phyloP scores from a whole-genome alignment of 2,113 vertebrate species.

The Rhombomys opimus region DNA sequence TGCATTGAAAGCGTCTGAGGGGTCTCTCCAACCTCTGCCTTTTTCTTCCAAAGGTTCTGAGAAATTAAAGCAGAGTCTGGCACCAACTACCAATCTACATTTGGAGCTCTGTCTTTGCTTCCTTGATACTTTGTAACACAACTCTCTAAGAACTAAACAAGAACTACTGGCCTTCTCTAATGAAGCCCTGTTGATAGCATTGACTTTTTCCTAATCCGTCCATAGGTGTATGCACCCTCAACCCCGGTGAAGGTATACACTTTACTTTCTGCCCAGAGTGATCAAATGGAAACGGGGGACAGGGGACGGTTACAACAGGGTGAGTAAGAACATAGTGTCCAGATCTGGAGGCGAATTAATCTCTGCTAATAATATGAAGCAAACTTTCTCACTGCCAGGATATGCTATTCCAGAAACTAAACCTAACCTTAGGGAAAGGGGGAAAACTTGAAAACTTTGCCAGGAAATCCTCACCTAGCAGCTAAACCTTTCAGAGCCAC shows the following conservation, averaged over 20 bases:
- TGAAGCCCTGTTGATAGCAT: neutral
- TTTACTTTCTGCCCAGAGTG: neutral
- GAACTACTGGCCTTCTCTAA: neutral
- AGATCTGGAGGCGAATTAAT: neutral
- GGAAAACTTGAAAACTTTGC: neutral
- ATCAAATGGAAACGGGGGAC: neutral
- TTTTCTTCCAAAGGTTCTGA: neutral
- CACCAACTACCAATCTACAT: neutral
- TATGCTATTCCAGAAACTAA: constrained; percentile 12
- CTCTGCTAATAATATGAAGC: neutral
- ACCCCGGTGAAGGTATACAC: neutral
- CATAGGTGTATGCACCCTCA: neutral
- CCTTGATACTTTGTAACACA: neutral
- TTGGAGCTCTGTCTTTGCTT: neutral
- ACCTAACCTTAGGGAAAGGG: neutral
- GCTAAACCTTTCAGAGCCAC: constrained; percentile 26
- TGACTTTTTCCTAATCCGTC: constrained; percentile 1
- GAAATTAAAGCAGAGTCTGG: neutral
- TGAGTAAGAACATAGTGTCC: neutral
- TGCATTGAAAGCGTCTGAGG: neutral
- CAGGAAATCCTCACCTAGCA: constrained; percentile 1
- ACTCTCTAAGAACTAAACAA: neutral
- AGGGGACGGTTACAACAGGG: rapidly evolving
- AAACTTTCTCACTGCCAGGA: neutral
- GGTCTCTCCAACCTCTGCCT: neutral